Base-by-base conservation (phyloP, 2,888 invertebrate genomes). In the Ctena decussata region DNA sequence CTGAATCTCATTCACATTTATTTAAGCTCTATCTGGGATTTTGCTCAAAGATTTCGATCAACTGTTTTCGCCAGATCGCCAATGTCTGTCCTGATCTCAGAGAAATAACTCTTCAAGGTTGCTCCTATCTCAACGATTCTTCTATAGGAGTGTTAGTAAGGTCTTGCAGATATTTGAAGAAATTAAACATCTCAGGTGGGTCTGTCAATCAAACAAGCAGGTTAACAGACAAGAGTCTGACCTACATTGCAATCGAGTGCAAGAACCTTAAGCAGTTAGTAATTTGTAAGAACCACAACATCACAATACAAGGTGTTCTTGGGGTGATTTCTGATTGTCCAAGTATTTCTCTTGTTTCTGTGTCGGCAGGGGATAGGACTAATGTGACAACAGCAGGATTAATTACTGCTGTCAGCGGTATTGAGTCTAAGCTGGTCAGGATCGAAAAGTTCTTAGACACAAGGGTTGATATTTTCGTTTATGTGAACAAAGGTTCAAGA, bases 1-100 rank as follows among this genome's bases (percentile, higher is more conserved):
- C 74, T 6, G 46, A 57, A 15, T 77, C 44, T 18, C 88, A 89
- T 81, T 92, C 83, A 15, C 86, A 90, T 69, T 41, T 92, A n/a
- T 78, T 70, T 49, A 73, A 57, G 21, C 65, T 92, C 18, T 80
- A 89, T 70, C 75, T 92, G 21, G 83, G 85, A 6, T 91, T 92
- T 79, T 92, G 92, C 60, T 89, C 90, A 0, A 89, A 84, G 39
- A 79, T 92, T 37, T 82, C 85, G 0, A 86, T 91, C 44, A 73
- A 74, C n/a, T 91, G 90, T 57, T 70, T 92, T 15, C 78, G 77
- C 18, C 87, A 91, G 74, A 82, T 92, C 3, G 86, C 91, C 0
- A 60, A 60, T 15, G 75, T 87, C 73, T 92, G 92, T 75, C 89
- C 86, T 12, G 86, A 90, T 78, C 77, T 92, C 32, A 77, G 82